Evolutionary conservation across 2,113 vertebrate genomes (phyloP), one percentile per base, ranked within the genome.

Genomic region (Alethe castanea): DNA sequence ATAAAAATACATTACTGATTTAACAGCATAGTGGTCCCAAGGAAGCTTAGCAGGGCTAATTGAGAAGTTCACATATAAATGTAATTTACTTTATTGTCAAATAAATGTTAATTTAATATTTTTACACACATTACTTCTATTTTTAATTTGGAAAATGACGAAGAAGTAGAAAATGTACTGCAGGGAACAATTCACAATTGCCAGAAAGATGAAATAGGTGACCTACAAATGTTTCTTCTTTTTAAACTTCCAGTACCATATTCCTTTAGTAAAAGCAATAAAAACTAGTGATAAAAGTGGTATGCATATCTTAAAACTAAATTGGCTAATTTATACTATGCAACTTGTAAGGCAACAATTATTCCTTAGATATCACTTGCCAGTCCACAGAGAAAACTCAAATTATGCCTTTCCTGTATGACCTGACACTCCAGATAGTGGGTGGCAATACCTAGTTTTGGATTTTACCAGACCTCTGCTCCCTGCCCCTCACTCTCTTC

Each of bases 91-190:
- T 91, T 88, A 93, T 65, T 97, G 96, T 95, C 95, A 97, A 97
- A 95, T 96, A 91, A 96, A 94, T 97, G 96, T 97, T 97, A 96
- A 96, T 97, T 96, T 96, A 93, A 96, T 97, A 93, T 94, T 96
- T 97, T 92, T 60, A 94, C 82, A 90, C 81, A 83, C 35, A 79
- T 92, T 86, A 82, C 84, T 96, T 96, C 85, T 92, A 88, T 72
- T 90, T 97, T 97, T 97, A 97, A 97, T 96, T 97, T 96, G 94
- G 83, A 91, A 79, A 93, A 94, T 93, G 83, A 96, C 91, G 91
- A 96, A 94, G 31, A 96, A 94, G 31, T 71, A 1, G 6, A 94
- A 95, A 97, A 94, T 60, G 44, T 81, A 64, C 86, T 71, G 22
- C 15, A 60, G 91, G 91, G 91, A 94, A 74, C 52, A 88, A 95